Conservation (phyloP, 2,113 vertebrate species). For the Triplophysa rosa region DNA sequence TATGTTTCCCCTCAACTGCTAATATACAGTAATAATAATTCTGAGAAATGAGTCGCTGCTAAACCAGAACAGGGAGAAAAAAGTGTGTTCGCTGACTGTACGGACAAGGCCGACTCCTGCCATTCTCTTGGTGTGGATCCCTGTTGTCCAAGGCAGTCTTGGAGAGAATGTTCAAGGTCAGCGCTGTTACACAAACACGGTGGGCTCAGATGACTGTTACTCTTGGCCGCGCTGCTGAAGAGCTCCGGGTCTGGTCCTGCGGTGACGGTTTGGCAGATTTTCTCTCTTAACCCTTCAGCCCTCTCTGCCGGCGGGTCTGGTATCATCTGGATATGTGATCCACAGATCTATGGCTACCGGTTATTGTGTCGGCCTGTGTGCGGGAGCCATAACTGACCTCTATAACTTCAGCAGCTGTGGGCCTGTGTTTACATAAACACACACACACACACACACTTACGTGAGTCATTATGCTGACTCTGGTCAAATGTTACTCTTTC, state of each 20-base stretch:
- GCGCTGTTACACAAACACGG: neutral
- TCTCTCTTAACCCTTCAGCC: neutral
- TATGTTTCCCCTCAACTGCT: neutral
- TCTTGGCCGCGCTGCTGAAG: neutral
- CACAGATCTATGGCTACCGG: neutral
- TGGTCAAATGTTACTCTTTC: too few relatives aligned
- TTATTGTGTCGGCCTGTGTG: neutral
- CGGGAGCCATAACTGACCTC: neutral
- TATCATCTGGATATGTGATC: neutral
- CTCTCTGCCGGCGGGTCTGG: neutral
- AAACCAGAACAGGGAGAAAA: neutral
- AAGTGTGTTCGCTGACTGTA: neutral
- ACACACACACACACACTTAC: neutral
- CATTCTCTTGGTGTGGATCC: neutral
- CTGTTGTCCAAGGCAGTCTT: slow-evolving; percentile 10
- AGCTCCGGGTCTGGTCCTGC: neutral
- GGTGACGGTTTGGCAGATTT: neutral
- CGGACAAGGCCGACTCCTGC: neutral
- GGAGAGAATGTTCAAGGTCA: neutral
- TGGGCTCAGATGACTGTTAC: neutral
- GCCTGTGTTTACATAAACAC: neutral
- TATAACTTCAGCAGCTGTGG: neutral
- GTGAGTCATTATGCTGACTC: too few relatives aligned
- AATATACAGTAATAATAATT: neutral
- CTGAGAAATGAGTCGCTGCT: neutral